These are phyloP conservation scores for Galerucella calmariensis DNA, from an alignment of 2,888 invertebrate species.

Conservation along the genomic window DNA sequence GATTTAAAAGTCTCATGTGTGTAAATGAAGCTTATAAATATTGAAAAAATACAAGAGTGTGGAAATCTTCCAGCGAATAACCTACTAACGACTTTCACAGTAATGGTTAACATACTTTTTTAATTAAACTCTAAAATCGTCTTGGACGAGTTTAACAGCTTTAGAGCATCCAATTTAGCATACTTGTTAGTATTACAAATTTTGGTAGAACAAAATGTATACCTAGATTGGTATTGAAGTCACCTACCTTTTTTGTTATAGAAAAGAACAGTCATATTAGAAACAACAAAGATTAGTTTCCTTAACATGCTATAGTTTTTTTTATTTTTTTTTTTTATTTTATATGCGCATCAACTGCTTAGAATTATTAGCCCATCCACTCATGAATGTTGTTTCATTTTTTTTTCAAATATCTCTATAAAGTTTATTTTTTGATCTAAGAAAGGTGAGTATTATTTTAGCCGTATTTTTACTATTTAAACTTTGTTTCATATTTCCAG, in stretches of 20 bases:
- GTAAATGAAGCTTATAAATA: constrained; percentile 18
- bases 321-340: too few species aligned
- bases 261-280: too few species aligned
- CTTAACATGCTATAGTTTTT: too few species aligned
- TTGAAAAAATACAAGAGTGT: constrained; percentile 11
- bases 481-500: too few species aligned
- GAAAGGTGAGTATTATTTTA: too few species aligned
- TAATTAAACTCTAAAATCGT: not conserved
- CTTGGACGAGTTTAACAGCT: not conserved
- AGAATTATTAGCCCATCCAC: too few species aligned
- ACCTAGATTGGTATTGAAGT: not conserved
- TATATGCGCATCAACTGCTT: too few species aligned
- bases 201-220: not conserved
- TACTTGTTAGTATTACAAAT: not conserved
- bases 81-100: not conserved
- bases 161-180: not conserved
- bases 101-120: not conserved
- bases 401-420: too few species aligned
- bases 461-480: too few species aligned
- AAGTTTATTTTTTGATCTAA: too few species aligned
- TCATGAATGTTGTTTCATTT: too few species aligned
- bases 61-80: not conserved
- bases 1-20: constrained; percentile 31
- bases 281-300: too few species aligned
- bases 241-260: not conserved